Evolutionary conservation across 2,888 invertebrate genomes (phyloP).

Genomic region (Unio pictorum): DNA sequence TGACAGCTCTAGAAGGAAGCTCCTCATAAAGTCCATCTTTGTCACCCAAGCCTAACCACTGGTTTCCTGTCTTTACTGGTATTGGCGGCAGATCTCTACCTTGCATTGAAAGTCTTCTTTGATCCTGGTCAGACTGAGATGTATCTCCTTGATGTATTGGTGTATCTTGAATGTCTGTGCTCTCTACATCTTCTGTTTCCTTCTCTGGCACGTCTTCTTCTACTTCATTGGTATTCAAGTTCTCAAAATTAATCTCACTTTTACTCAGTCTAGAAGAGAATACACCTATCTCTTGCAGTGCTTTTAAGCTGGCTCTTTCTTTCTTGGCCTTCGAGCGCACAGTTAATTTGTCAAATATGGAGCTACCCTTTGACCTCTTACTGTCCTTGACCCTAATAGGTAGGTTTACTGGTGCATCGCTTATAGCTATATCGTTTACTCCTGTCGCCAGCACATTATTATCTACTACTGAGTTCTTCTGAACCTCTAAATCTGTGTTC

Average conservation of each 20-base stretch:
- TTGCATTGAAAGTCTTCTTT: slow-evolving; percentile 26
- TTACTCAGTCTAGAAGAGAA: slow-evolving; percentile 59
- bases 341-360: slow-evolving; percentile 59
- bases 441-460: slow-evolving; percentile 5
- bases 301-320: slow-evolving; percentile 60
- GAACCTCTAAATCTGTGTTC: slow-evolving; percentile 4
- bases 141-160: slow-evolving; percentile 1
- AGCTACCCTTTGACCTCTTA: slow-evolving; percentile 52
- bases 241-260: slow-evolving; percentile 50
- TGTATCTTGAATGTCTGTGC: slow-evolving; percentile 3
- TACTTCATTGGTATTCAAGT: slow-evolving; percentile 12
- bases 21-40: slow-evolving; percentile 60
- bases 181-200: slow-evolving; percentile 12
- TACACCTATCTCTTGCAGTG: slow-evolving; percentile 57
- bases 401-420: slow-evolving; percentile 35
- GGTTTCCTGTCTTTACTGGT: slow-evolving; percentile 36
- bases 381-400: slow-evolving; percentile 53
- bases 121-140: background rate
- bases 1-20: slow-evolving; percentile 37
- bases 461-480: slow-evolving; percentile 1
- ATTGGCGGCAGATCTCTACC: slow-evolving; percentile 61
- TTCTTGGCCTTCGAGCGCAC: slow-evolving; percentile 53
- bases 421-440: background rate
- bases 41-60: slow-evolving; percentile 13
- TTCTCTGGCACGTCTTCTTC: slow-evolving; percentile 12